Base-by-base conservation (phyloP, 1,140 invertebrate genomes). In the Drosophila ercepeae region DNA sequence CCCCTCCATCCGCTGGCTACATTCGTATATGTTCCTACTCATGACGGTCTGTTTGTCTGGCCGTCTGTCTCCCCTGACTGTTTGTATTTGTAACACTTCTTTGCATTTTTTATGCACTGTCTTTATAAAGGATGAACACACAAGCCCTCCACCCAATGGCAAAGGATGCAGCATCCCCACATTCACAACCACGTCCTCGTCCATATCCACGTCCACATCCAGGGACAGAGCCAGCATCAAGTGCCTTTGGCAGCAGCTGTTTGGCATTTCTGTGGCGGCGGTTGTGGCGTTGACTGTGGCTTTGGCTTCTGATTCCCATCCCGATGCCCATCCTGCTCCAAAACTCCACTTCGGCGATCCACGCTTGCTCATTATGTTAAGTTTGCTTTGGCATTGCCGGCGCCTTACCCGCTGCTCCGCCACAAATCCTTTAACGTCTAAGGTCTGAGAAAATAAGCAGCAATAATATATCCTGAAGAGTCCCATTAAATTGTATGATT, bases 41-140 rank as follows among this genome's bases (percentile, higher is more conserved):
- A 42, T 42, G 39, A 18, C 14, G 7, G 50, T 42, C 52, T 41
- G 19, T 44, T 44, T 69, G 64, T 21, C 64, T 48, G 64, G 39
- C 16, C 49, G 60, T 32, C 61, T 44, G 68, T 45, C 39, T 64
- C 53, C 70, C 51, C 57, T 69, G 60, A 70, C 65, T 81, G 82
- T 71, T 88, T 88, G 77, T 88, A 82, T 88, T 82, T 88, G 82
- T 64, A 82, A 88, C 82, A 88, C 82, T 88, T 86, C 82, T 82
- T 74, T 88, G 64, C 65, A 77, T 75, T 75, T 75, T 75, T 75
- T 78, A 82, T 78, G 36, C 77, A 48, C 49, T 70, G 63, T 88
- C 82, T 75, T 77, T 82, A 57, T 75, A 63, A 57, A 64, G 61
- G 27, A 75, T 70, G 44, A 78, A 74, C 69, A 68, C 82, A 68